Base-by-base conservation (phyloP, 1,140 invertebrate species). In the Drosophila bocki region DNA sequence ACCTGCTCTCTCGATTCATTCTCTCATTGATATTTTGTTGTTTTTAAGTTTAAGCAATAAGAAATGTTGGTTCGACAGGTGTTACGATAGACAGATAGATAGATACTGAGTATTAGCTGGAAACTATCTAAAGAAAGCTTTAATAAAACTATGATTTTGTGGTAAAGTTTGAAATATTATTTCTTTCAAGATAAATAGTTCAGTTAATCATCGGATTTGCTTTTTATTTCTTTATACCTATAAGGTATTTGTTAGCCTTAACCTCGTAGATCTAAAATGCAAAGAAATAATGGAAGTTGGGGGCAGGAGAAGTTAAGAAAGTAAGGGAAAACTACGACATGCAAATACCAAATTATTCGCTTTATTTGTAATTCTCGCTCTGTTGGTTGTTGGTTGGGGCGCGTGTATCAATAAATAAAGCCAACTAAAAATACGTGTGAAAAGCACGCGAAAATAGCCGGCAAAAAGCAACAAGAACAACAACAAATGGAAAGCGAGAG, bases 361-460 rank as follows among this genome's bases (percentile, higher is more conserved):
- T 47, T 29, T 37, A 51, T 44, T 75, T 19, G 22, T 39, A 56
- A 54, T 37, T 44, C 47, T 39, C 12, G 53, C 50, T 26, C 44
- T 76, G 47, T 42, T 60, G 35, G 8, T 32, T 58, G 42, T 57
- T 48, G 45, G 44, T 61, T 71, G 69, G 51, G 59, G 42, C 82
- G 82, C 82, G 82, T 85, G 82, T 82, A 76, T 86, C 82, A 85
- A 85, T 85, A 85, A 85, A 86, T 86, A 85, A 85, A 81, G 58
- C 48, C 62, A 65, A 86, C 82, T 85, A 86, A 86, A 85, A 85
- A 85, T 85, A 85, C 82, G 68, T 67, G 82, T 63, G 51, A 74
- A 50, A 60, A 51, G 75, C 57, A 76, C 70, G 70, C 70, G 71
- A 75, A 76, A 75, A 75, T 74, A 76, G 59, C 71, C 71, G 71